phyloP scores from a whole-genome alignment of 2,888 invertebrate species.

The Apoderus coryli region DNA sequence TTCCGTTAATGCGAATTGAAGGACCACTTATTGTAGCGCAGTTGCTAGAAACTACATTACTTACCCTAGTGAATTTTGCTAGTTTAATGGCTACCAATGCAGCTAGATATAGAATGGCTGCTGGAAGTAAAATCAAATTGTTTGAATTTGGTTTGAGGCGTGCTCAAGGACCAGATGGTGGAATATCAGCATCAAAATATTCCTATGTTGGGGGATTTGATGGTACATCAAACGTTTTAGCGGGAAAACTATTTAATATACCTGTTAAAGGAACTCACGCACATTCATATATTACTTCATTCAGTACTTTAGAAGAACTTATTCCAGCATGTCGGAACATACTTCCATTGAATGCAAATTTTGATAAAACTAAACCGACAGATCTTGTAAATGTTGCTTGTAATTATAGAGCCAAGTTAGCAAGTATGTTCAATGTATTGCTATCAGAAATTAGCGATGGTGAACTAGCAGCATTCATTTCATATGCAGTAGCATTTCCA shows the following conservation, averaged over 20 bases:
- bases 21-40: slow-evolving; percentile 93
- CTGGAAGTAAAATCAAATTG: slow-evolving; percentile 69
- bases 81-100: slow-evolving; percentile 98
- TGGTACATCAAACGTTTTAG: slow-evolving; percentile 76
- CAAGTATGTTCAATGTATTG: slow-evolving; percentile 56
- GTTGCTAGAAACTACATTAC: slow-evolving; percentile 86
- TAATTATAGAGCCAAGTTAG: slow-evolving; percentile 52
- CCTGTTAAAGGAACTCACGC: slow-evolving; percentile 97
- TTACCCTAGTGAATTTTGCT: slow-evolving; percentile 93
- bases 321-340: no score
- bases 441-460: slow-evolving; percentile 83
- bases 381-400: slow-evolving; percentile 51
- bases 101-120: slow-evolving; percentile 87
- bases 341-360: no score
- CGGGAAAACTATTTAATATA: slow-evolving; percentile 92
- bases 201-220: slow-evolving; percentile 94
- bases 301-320: slow-evolving; percentile 48
- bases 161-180: slow-evolving; percentile 98
- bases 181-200: slow-evolving; percentile 93
- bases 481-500: slow-evolving; percentile 90
- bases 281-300: slow-evolving; percentile 93
- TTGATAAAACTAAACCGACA: slow-evolving; percentile 28
- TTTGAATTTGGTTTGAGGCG: slow-evolving; percentile 93
- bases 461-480: slow-evolving; percentile 87
- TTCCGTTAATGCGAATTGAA: slow-evolving; percentile 84